Percentiles rank a stretch among this genome's conserved stretches.
phyloP scores from a whole-genome alignment of 2,113 vertebrate genomes.

The Ibidorhyncha struthersii region DNA sequence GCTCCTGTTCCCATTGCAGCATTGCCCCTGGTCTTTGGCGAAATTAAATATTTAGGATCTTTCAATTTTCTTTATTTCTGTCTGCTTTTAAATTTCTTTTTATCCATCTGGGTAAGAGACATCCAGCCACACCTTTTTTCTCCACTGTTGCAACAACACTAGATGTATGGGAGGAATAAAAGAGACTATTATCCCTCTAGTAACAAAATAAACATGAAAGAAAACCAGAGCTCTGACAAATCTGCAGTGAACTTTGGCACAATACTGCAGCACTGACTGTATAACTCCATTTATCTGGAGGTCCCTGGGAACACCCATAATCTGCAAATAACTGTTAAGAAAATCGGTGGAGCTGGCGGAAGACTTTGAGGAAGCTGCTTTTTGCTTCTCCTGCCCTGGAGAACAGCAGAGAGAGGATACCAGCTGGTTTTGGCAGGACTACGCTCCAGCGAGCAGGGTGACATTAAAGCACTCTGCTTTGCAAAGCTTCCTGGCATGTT shows the following conservation, averaged over 20 bases:
- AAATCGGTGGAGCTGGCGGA: neutral
- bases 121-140: neutral
- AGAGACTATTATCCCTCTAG: slow-evolving; percentile 20
- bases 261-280: neutral
- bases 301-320: slow-evolving; percentile 28
- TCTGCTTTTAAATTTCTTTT: slow-evolving; percentile 21
- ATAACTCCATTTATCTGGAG: slow-evolving; percentile 26
- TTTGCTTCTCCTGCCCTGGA: slow-evolving; percentile 8
- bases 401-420: neutral
- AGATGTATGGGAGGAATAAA: slow-evolving; percentile 6
- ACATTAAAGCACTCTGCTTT: slow-evolving; percentile 52
- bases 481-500: slow-evolving; percentile 53
- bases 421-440: slow-evolving; percentile 34
- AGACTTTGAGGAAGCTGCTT: neutral
- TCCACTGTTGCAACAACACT: neutral
- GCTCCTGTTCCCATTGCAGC: neutral
- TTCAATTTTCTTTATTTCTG: neutral
- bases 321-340: slow-evolving; percentile 44
- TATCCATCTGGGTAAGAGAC: neutral
- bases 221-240: slow-evolving; percentile 3
- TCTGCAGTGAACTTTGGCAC: slow-evolving; percentile 40
- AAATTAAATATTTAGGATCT: slow-evolving; percentile 25
- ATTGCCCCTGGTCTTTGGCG: neutral
- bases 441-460: slow-evolving; percentile 10
- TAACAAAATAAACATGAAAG: slow-evolving; percentile 40